Base-by-base conservation (phyloP, 2,797 vertebrate species). In the Champsocephalus esox region DNA sequence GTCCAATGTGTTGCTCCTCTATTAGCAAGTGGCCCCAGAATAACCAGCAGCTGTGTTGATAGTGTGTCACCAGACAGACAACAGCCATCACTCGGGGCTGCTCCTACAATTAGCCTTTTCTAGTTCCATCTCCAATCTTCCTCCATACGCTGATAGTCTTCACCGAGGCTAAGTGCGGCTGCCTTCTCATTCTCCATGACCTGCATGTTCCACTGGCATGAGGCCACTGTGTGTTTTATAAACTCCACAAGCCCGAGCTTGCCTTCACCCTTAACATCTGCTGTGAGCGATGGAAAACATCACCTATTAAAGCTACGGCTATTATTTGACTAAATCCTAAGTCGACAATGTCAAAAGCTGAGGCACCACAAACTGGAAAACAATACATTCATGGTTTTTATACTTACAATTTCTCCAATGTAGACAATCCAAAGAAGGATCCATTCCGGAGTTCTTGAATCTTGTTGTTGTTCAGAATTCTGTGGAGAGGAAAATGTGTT, bases 401-500 rank as follows among this genome's bases (percentile, higher is more conserved):
- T 91, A 96, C 98, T 99, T 92, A 99, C 98, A 99, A 78, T 96
- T 98, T 96, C 92, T 99, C 97, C 75, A 99, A 94, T 66, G 95
- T 88, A 83, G 90, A 93, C 83, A 98, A 94, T 55, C 98, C 98
- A 73, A 90, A 86, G 92, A 99, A 99, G 14, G 98, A 99, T 78
- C 95, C 96, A 81, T 99, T 99, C 93, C 95, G 96, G 89, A 99
- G 91, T 74, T 97, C 96, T 1, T 96, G 96, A 93, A 99, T 99
- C 94, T 97, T 99, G 87, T 99, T 99, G 92, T 96, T 99, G 95
- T 96, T 99, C 81, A 99, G 89, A 93, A 99, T 98, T 91, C 98
- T 99, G 94, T 65, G 82, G 92, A 90, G 3, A 78, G 80, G 82
- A 91, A 74, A 51, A 78, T 0, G 62, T 4, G 9, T 4, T 28